Base-by-base conservation (phyloP, 2,113 vertebrate genomes). In the Ochotona princeps region DNA sequence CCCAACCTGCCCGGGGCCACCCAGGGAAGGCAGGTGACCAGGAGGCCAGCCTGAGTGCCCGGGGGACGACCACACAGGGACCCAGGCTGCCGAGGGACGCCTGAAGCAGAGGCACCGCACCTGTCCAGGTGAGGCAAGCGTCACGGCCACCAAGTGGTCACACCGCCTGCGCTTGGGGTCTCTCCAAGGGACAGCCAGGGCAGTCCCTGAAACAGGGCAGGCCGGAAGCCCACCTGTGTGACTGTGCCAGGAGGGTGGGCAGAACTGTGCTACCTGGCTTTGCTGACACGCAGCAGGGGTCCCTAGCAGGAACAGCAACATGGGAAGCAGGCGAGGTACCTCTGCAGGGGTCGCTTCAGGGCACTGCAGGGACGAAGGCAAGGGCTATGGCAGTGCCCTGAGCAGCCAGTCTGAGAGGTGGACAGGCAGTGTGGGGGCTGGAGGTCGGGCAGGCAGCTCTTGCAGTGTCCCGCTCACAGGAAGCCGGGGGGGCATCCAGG, bases 11-110 rank as follows among this genome's bases (percentile, higher is more conserved):
- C 30, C 10, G 1, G 1, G 28, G 23, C 28, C 60, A 5, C 44
- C 75, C 35, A 1, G 6, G 26, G 35, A 17, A 65, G 49, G 20
- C 38, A 6, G 8, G 12, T 7, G 65, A 8, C 15, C 6, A 11
- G 35, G 20, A 30, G 20, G 13, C 69, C 32, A 47, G 21, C 65
- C n/a, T 0, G 9, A 25, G 57, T 13, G 35, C 28, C 49, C 0
- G 0, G 1, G 18, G 2, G 35, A 3, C 17, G 44, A 13, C 73
- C 38, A 14, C 21, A 14, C 0, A 0, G 49, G 44, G 65, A 21
- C 13, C 35, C 32, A 35, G 2, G 0, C 8, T 13, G 17, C n/a
- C 73, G 2, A 7, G 1, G 17, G 75, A 51, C 65, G 57, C 65
- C 38, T 14, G 63, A 88, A 30, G 65, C 25, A 38, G 6, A 3